Evolutionary conservation across 2,113 vertebrate genomes (phyloP), one percentile per base, ranked within the genome.

Genomic region (Naja naja): DNA sequence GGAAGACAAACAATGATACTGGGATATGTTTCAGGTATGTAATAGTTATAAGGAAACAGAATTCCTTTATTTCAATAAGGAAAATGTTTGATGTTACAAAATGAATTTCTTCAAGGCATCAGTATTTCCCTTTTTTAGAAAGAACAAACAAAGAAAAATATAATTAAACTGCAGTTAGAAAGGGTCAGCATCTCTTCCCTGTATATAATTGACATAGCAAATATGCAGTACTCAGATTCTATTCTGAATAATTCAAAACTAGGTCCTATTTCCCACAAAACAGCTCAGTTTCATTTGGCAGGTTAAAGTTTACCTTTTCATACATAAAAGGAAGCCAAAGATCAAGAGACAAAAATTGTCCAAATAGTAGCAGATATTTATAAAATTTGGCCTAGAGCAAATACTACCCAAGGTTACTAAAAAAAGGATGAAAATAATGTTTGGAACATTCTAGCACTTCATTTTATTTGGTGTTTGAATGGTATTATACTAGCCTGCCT

Each of bases 221-320:
- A 93, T 11, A 89, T 49, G 30, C 39, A 60, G 54, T 39, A 89
- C 45, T 92, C 45, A 30, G 45, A 34, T 87, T 90, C 55, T 87
- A 39, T 12, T 43, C 9, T 85, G 54, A 53, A 89, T 74, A 64
- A 87, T 93, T 87, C 23, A 93, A 90, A 89, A 56, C 54, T 58
- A 89, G 47, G 39, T 90, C 55, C n/a, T 64, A 64, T 87, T 90
- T 87, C 74, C 39, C 54, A 90, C 20, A 23, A 85, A 86, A 90
- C 74, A 93, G 55, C 34, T 93, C 56, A 16, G 27, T 89, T 93
- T 52, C 81, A 90, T 64, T 39, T 90, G 60, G n/a, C 4, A 87
- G 55, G 22, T 90, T 27, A 39, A 86, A 52, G 23, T 39, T 34
- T 43, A 85, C 6, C 14, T n/a, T 55, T 55, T 20, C 53, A 49